A percentile compares a stretch with the other conserved stretches of the same genome.
phyloP scores from a whole-genome alignment of 2,113 vertebrate genomes.

The Tragelaphus buxtoni region DNA sequence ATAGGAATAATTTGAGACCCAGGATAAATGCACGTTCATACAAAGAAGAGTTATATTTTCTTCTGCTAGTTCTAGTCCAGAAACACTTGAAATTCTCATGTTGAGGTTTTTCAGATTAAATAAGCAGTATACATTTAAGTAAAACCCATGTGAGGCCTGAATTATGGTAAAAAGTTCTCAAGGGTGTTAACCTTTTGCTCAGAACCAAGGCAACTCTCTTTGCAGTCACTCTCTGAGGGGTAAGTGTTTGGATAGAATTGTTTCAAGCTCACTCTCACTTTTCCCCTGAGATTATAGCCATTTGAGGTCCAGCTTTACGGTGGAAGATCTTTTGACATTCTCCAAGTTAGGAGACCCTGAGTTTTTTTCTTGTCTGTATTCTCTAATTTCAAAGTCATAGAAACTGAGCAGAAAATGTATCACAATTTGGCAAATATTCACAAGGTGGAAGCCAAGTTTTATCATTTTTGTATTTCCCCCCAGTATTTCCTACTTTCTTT shows the following conservation, averaged over 20 bases:
- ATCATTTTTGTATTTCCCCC: not conserved
- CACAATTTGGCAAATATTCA: not conserved
- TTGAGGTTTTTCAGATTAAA: not conserved
- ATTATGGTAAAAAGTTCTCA: not conserved
- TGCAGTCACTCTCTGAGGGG: not conserved
- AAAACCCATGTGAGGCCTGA: not conserved
- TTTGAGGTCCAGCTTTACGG: not conserved
- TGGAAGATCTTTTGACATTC: not conserved
- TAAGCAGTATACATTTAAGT: not conserved
- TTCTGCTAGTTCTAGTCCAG: not conserved
- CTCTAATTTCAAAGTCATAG: not conserved
- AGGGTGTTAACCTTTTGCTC: not conserved
- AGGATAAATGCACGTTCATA: not conserved
- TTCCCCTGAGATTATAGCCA: not conserved
- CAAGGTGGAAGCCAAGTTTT: slow-evolving; percentile 13
- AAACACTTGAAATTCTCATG: not conserved
- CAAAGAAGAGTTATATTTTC: slow-evolving; percentile 9
- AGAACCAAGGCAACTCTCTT: not conserved
- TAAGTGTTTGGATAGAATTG: not conserved
- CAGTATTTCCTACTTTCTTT: not conserved
- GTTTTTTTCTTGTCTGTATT: not conserved
- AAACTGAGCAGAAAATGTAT: not conserved
- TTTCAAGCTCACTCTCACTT: not conserved
- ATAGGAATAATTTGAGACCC: not conserved
- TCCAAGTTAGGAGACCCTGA: not conserved